Evolutionary conservation across 2,797 vertebrate species (phyloP).

Genomic region (Labeo calbasu): DNA sequence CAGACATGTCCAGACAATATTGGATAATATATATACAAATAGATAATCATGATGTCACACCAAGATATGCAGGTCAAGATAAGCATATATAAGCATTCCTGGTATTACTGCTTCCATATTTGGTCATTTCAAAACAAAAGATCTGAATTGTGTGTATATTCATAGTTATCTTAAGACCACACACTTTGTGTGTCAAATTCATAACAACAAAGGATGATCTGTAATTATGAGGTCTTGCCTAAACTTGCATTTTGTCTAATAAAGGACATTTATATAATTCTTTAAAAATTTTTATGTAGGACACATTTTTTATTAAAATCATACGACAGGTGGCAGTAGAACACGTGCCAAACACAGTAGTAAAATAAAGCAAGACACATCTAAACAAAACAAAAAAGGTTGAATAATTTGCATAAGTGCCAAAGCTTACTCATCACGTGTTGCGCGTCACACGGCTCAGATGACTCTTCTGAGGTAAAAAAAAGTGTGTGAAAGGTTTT

Average conservation of each 20-base stretch:
- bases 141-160: not conserved
- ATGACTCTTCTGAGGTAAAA: conserved; percentile 59
- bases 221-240: not conserved
- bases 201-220: conserved; percentile 8
- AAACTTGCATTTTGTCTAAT: not conserved
- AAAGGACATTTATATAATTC: not conserved
- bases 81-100: not conserved
- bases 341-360: not conserved
- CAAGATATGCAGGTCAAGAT: not conserved
- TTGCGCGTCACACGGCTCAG: conserved; percentile 64
- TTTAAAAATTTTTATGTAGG: not conserved
- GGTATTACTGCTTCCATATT: not conserved
- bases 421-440: conserved; percentile 3
- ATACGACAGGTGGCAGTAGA: not conserved
- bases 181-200: not conserved
- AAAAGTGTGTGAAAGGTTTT: conserved; percentile 70
- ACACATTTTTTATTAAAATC: not conserved
- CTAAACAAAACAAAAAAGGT: not conserved
- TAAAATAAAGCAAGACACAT: conserved; percentile 6
- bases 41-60: not conserved
- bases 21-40: not conserved
- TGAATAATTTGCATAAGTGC: not conserved
- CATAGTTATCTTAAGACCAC: not conserved
- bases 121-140: not conserved
- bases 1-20: not conserved